Evolutionary conservation across 1,140 invertebrate species (phyloP).

Genomic region (Drosophila pandora): DNA sequence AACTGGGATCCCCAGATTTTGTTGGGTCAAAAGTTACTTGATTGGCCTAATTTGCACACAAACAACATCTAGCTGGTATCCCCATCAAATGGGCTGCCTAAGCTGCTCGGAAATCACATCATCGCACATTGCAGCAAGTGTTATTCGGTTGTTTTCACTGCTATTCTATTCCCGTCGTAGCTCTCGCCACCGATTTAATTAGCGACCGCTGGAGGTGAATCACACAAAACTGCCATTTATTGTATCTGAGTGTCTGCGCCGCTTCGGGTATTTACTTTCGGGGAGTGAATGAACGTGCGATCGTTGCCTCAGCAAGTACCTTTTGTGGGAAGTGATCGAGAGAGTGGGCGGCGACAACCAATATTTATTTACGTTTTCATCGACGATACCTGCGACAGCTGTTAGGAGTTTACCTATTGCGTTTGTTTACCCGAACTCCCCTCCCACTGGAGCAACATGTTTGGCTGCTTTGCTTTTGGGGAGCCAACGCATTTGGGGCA

Average conservation of each 20-base stretch:
- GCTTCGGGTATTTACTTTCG: conserved; percentile 23
- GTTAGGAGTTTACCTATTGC: conserved; percentile 52
- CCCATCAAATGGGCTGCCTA: conserved; percentile 36
- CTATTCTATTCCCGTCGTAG: conserved; percentile 6
- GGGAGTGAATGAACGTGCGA: conserved; percentile 51
- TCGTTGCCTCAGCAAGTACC: conserved; percentile 21
- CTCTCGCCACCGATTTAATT: conserved; percentile 44
- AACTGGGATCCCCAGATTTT: not conserved
- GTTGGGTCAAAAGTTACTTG: not conserved
- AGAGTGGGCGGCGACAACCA: conserved; percentile 9
- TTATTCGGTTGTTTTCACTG: conserved; percentile 41
- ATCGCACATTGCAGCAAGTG: conserved; percentile 26
- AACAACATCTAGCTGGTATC: not conserved
- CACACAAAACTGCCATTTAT: conserved; percentile 42
- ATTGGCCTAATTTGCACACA: not conserved
- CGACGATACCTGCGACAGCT: conserved; percentile 47
- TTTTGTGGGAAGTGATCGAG: conserved; percentile 5
- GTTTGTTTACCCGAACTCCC: conserved; percentile 32
- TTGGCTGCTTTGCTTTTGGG: not conserved
- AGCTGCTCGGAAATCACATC: conserved; percentile 46
- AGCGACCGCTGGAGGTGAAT: conserved; percentile 41
- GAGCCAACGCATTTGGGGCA: conserved; percentile 67
- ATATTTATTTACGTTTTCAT: conserved; percentile 25
- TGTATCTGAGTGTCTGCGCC: conserved; percentile 6
- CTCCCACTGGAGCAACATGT: conserved; percentile 1